These are phyloP conservation scores for Drosophila ananassae DNA, from an alignment of 1,140 invertebrate species.

Conservation along the genomic window DNA sequence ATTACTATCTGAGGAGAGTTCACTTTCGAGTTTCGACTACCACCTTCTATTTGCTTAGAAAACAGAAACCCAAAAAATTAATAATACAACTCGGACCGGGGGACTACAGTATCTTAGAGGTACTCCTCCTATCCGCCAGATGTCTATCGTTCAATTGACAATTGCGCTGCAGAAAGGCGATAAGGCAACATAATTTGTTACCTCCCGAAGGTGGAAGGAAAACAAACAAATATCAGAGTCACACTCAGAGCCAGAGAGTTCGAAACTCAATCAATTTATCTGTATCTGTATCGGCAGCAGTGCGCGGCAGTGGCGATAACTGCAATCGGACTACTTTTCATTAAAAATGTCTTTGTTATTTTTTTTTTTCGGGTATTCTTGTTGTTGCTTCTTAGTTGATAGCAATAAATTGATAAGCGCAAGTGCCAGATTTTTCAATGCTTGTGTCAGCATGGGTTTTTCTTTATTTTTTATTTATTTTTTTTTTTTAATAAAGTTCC, in stretches of 20 bases:
- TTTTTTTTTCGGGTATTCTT: slow-evolving; percentile 15
- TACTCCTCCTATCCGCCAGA: slow-evolving; percentile 20
- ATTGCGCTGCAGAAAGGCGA: slow-evolving; percentile 71
- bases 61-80: slow-evolving; percentile 29
- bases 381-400: slow-evolving; percentile 55
- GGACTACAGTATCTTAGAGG: slow-evolving; percentile 38
- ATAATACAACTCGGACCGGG: slow-evolving; percentile 35
- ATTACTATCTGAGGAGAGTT: slow-evolving; percentile 42
- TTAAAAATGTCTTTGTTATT: slow-evolving; percentile 55
- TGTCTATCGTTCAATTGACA: slow-evolving; percentile 75
- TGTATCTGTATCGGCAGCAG: slow-evolving; percentile 41
- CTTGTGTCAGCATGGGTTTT: slow-evolving; percentile 29
- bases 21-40: slow-evolving; percentile 25
- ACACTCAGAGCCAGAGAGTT: slow-evolving; percentile 11
- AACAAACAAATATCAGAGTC: slow-evolving; percentile 28
- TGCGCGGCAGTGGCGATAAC: slow-evolving; percentile 48
- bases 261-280: slow-evolving; percentile 78
- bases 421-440: slow-evolving; percentile 67
- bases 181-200: slow-evolving; percentile 72
- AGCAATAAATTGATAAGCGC: slow-evolving; percentile 78
- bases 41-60: slow-evolving; percentile 32
- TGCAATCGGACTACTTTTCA: slow-evolving; percentile 65
- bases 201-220: slow-evolving; percentile 39
- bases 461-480: too few species aligned
- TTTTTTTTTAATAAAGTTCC: slow-evolving; percentile 14